phyloP scores from a whole-genome alignment of 1,140 invertebrate genomes.

The Oryzaephilus surinamensis region DNA sequence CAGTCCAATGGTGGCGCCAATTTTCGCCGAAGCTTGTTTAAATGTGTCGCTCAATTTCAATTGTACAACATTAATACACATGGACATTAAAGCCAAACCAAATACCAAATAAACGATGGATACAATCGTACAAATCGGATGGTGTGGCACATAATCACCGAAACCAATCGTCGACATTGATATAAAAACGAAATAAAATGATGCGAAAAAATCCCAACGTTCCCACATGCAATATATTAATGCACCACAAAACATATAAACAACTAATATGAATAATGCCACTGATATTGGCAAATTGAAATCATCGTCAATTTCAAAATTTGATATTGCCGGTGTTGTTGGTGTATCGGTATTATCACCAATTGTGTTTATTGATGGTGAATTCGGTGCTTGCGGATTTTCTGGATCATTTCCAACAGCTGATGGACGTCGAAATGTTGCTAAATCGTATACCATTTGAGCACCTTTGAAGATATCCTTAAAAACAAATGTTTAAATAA shows the following conservation, averaged over 20 bases:
- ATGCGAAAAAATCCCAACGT: slow-evolving; percentile 72
- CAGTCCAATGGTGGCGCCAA: slow-evolving; percentile 76
- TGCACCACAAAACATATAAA: slow-evolving; percentile 79
- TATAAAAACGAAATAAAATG: slow-evolving; percentile 92
- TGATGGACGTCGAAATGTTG: slow-evolving; percentile 59
- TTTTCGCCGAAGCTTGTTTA: slow-evolving; percentile 70
- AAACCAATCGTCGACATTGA: slow-evolving; percentile 90
- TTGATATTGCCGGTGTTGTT: slow-evolving; percentile 64
- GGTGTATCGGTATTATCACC: slow-evolving; percentile 16
- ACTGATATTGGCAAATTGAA: slow-evolving; percentile 86
- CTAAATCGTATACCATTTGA: slow-evolving; percentile 66
- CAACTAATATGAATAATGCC: slow-evolving; percentile 66
- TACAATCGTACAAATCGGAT: slow-evolving; percentile 85
- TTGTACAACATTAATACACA: slow-evolving; percentile 96
- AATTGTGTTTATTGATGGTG: background rate
- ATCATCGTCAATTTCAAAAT: slow-evolving; percentile 71
- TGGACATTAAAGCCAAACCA: slow-evolving; percentile 86
- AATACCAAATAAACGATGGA: slow-evolving; percentile 90
- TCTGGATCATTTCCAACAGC: slow-evolving; percentile 36
- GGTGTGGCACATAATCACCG: slow-evolving; percentile 78
- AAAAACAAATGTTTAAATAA: slow-evolving; percentile 22
- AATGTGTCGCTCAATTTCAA: slow-evolving; percentile 74
- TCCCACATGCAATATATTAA: slow-evolving; percentile 69
- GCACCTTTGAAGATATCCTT: slow-evolving; percentile 73
- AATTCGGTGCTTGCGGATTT: slow-evolving; percentile 6